phyloP scores from a whole-genome alignment of 2,888 invertebrate genomes.

The Allygus modestus region DNA sequence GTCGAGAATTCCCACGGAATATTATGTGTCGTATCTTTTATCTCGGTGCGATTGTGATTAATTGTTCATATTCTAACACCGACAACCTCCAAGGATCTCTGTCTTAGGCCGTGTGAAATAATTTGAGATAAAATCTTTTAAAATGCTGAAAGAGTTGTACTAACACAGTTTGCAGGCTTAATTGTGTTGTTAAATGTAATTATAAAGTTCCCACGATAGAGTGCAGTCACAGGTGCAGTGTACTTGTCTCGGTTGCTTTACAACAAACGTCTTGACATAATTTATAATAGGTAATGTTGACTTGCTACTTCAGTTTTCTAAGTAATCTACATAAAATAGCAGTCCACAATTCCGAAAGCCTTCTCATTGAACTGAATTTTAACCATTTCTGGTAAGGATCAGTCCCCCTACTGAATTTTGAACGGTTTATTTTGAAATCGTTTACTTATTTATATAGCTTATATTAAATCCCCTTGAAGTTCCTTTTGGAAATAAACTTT shows the following conservation, averaged over 20 bases:
- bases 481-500: no score
- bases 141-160: neutral
- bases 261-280: neutral
- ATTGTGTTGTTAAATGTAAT: slow-evolving; percentile 1
- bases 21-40: neutral
- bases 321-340: no score
- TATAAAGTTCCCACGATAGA: slow-evolving; percentile 3
- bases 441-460: no score
- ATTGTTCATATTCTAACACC: neutral
- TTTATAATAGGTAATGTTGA: neutral
- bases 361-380: no score
- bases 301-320: no score
- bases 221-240: slow-evolving; percentile 30
- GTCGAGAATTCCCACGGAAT: neutral
- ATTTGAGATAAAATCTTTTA: neutral
- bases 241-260: neutral
- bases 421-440: no score
- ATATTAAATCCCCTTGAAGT: no score
- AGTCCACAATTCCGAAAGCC: no score
- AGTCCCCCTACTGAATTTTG: no score
- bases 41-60: neutral
- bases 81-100: slow-evolving; percentile 15
- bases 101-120: neutral
- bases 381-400: no score
- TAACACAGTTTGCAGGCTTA: neutral